Evolutionary conservation across 2,797 vertebrate genomes (phyloP), one percentile per base, ranked within the genome.

Genomic region (Myotis planiceps): DNA sequence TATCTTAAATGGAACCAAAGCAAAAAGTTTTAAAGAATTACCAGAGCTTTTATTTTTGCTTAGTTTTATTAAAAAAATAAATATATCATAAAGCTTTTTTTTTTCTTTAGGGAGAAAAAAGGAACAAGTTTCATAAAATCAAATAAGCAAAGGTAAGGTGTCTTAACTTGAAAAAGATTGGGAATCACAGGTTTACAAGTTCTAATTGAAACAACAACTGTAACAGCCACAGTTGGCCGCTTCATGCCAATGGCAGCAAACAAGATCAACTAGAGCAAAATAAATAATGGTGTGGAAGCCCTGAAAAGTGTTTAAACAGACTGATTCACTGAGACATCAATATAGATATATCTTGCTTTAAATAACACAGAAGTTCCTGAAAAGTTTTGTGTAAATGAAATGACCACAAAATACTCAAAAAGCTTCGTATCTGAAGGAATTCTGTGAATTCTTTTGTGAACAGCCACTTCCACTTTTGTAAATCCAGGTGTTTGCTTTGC

Each of bases 21-120:
- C 94, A 94, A 21, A 80, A 92, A 83, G 25, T 86, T 95, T 92
- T 96, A 97, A 97, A 95, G 97, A 96, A 97, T 97, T 97, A 93
- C 90, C 39, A 29, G 95, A 97, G 95, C 90, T 97, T 97, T 98
- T 97, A 98, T 97, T 98, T 98, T 97, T 97, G 88, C 94, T 97
- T 97, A 96, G 95, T 98, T 98, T 98, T 98, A 98, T 98, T 97
- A 98, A 97, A 98, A 98, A 98, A 98, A 98, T 98, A 98, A 98
- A 98, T 98, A 98, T 94, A 96, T 96, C 97, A 97, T 98, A 98
- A 97, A 98, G 97, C 95, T 96, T 97, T 97, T 71, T 75, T 76
- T 96, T 96, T 96, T 53, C 63, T 92, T 97, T 90, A 86, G 71
- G 92, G 95, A 86, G 88, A 74, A 95, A 97, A 95, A 96, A 93